Conservation (phyloP, 2,797 vertebrate species). For the Catharus ustulatus region DNA sequence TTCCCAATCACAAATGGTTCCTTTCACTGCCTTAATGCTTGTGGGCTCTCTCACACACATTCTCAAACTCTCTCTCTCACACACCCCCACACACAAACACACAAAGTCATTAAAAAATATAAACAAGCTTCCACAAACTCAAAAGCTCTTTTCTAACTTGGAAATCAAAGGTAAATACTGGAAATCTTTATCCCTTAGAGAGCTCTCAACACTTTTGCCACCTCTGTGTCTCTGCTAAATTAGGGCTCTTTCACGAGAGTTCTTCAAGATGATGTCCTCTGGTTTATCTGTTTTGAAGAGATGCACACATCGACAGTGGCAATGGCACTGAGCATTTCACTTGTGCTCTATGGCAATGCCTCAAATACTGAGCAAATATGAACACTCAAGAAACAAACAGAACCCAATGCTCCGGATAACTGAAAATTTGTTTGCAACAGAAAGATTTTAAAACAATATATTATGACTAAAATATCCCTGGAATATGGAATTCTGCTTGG, state of each 20-base stretch:
- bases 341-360: background rate
- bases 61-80: background rate
- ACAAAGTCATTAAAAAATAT: background rate
- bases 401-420: background rate
- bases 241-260: background rate
- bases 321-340: background rate
- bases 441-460: background rate
- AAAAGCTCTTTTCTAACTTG: background rate
- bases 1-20: background rate
- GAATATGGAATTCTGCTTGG: background rate
- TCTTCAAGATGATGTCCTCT: background rate
- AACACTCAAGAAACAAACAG: background rate
- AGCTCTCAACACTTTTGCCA: background rate
- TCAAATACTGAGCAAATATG: background rate
- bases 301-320: background rate
- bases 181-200: background rate
- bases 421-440: background rate
- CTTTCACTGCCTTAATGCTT: background rate
- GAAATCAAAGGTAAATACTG: background rate
- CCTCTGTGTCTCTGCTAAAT: background rate
- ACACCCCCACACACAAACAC: background rate
- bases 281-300: background rate
- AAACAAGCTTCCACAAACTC: background rate
- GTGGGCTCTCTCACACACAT: background rate
- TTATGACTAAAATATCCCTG: background rate